Evolutionary conservation across 1,140 invertebrate genomes (phyloP), one percentile per base, ranked within the genome.

Genomic region (Teleopsis dalmanni): DNA sequence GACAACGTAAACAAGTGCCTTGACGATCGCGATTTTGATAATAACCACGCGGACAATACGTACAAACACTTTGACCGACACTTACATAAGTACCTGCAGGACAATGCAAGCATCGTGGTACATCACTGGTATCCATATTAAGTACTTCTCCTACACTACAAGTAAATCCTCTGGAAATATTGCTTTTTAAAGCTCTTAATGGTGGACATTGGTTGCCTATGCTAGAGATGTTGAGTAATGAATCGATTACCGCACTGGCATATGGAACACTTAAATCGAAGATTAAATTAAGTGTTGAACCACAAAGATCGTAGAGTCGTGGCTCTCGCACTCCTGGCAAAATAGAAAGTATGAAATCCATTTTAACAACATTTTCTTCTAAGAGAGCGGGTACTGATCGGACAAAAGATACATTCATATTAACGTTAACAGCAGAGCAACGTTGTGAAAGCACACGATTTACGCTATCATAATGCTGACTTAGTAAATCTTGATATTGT

Each of bases 251-350:
- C 18, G 83, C 86, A 59, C 88, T 95, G 5, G 94, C 89, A 52
- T 91, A 86, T 9, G 92, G 92, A 2, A 95, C 90, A 21, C 87
- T 90, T 33, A 98, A 70, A 70, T 97, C 93, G 63, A 96, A 97
- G 56, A 96, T 93, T 4, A 96, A 76, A 57, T 86, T 91, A 26
- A 97, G 66, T 4, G 93, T 96, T 1, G 90, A 91, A 5, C 94
- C 92, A 65, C 94, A 97, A 1, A 95, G 78, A 57, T 97, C 91
- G 64, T 96, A 98, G 0, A 97, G 72, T 62, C 92, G 85, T 4
- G 87, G 85, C 74, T 95, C 89, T 50, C 81, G 80, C 21, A 95
- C 81, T 13, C 85, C 84, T 2, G 93, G 92, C 37, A 87, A 79
- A 48, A 97, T 86, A n/a, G 86, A 83, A 3, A 96, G 70, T 14